phyloP scores from a whole-genome alignment of 2,888 invertebrate genomes.

The Brenthis hecate region DNA sequence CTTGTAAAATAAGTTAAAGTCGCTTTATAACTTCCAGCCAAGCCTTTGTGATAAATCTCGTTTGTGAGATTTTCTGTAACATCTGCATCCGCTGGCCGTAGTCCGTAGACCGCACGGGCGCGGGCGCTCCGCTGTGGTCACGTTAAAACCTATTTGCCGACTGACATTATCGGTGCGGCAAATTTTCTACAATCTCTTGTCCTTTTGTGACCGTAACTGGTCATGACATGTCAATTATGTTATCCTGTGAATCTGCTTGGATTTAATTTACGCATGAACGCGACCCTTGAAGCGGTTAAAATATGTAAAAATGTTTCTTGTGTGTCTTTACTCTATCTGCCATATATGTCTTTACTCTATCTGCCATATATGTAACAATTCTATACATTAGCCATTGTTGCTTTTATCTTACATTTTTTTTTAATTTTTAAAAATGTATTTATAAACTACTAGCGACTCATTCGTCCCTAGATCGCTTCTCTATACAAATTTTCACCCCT shows the following conservation, averaged over 20 bases:
- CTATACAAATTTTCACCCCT: too few relatives aligned
- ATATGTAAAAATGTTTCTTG: neutral
- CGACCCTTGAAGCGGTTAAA: slow-evolving; percentile 3
- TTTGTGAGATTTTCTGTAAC: slow-evolving; percentile 29
- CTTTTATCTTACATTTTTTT: too few relatives aligned
- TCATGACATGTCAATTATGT: slow-evolving; percentile 79
- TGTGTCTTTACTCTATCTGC: neutral
- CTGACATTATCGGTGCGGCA: slow-evolving; percentile 71
- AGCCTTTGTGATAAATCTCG: slow-evolving; percentile 28
- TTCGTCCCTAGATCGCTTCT: too few relatives aligned
- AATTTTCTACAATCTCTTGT: slow-evolving; percentile 77
- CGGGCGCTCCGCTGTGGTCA: slow-evolving; percentile 46
- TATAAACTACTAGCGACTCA: too few relatives aligned
- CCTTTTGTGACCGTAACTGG: slow-evolving; percentile 74
- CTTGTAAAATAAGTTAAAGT: slow-evolving; percentile 2
- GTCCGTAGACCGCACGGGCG: slow-evolving; percentile 44
- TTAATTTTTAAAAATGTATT: too few relatives aligned
- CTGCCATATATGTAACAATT: neutral
- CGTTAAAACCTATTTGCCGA: slow-evolving; percentile 64
- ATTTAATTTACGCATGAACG: slow-evolving; percentile 19
- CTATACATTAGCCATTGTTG: too few relatives aligned
- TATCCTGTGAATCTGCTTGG: slow-evolving; percentile 53
- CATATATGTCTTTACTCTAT: neutral
- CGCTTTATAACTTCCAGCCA: slow-evolving; percentile 16
- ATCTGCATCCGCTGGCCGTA: slow-evolving; percentile 62